A percentile compares a stretch with the other conserved stretches of the same genome.
phyloP scores from a whole-genome alignment of 2,888 invertebrate species.

The Allacma fusca region DNA sequence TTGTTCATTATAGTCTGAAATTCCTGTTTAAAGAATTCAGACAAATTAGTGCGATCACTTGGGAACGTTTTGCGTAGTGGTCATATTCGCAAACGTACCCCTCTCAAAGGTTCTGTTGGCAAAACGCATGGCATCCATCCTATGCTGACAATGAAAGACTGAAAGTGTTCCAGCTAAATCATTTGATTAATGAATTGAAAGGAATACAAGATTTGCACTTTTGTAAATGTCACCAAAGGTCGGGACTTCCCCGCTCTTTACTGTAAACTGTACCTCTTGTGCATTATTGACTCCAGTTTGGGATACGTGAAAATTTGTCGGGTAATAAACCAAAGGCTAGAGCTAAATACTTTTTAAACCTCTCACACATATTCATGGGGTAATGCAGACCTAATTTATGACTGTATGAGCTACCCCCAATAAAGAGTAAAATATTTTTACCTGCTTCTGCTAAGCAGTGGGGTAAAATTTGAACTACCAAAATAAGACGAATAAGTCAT shows the following conservation, averaged over 20 bases:
- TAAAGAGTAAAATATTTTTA: constrained; percentile 34
- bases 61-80: too few species aligned
- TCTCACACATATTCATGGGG: constrained; percentile 17
- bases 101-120: constrained; percentile 36
- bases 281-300: constrained; percentile 37
- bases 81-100: constrained; percentile 9
- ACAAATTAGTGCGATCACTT: too few species aligned
- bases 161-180: constrained; percentile 48
- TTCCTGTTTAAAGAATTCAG: constrained; percentile 32
- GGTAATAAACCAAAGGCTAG: constrained; percentile 22
- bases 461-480: too few species aligned
- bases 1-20: constrained; percentile 49
- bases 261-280: constrained; percentile 28
- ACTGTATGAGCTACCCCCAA: constrained; percentile 22
- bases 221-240: constrained; percentile 43
- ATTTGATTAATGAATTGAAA: constrained; percentile 39
- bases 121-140: constrained; percentile 50
- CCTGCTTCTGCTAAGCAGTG: too few species aligned
- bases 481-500: too few species aligned
- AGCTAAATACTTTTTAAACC: constrained; percentile 38
- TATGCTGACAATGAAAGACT: constrained; percentile 37
- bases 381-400: constrained; percentile 34
- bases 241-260: constrained; percentile 35
- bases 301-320: constrained; percentile 44
- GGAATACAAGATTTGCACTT: constrained; percentile 41